Conservation (phyloP, 2,113 vertebrate species). For the Zapornia atra region DNA sequence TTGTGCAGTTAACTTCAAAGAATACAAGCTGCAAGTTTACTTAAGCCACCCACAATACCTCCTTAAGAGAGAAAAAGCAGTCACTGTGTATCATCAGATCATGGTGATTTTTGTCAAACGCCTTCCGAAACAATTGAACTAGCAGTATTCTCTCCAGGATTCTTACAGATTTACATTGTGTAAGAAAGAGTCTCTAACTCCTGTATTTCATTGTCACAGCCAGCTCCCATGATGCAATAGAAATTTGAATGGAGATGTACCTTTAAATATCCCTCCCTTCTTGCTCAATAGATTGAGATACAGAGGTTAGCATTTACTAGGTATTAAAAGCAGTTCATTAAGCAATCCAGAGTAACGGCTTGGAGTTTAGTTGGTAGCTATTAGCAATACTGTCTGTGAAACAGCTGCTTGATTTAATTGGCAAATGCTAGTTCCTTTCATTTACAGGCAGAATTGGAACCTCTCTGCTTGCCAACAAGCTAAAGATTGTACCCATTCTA, state of each 20-base stretch:
- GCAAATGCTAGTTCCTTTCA: constrained; percentile 71
- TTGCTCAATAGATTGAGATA: constrained; percentile 34
- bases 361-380: constrained; percentile 71
- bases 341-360: constrained; percentile 67
- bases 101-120: background rate
- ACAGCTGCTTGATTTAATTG: constrained; percentile 77
- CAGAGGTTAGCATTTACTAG: constrained; percentile 47
- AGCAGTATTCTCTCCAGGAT: background rate
- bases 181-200: background rate
- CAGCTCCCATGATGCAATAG: background rate
- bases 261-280: constrained; percentile 18
- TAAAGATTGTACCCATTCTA: constrained; percentile 41
- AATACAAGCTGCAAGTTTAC: background rate
- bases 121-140: background rate
- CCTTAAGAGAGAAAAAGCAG: background rate
- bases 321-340: constrained; percentile 75
- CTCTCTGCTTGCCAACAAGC: constrained; percentile 62
- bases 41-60: background rate
- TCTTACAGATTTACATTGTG: background rate
- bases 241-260: constrained; percentile 6
- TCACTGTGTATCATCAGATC: background rate
- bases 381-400: constrained; percentile 72
- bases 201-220: background rate
- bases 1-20: background rate
- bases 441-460: constrained; percentile 67